Base-by-base conservation (phyloP, 2,113 vertebrate genomes). In the Notechis scutatus region DNA sequence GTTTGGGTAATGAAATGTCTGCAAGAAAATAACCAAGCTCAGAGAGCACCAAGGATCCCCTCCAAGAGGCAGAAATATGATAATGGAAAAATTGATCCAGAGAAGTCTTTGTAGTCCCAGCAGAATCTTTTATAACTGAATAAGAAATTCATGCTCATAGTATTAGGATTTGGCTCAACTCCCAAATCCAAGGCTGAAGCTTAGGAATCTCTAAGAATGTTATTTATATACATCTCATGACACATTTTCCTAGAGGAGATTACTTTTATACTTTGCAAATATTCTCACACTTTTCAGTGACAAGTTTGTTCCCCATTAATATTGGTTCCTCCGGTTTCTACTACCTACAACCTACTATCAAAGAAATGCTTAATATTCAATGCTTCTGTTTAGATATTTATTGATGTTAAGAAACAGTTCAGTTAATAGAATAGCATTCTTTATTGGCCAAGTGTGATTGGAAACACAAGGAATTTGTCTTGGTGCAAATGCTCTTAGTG, bases 21-120 rank as follows among this genome's bases (percentile, higher is more conserved):
- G 24, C 59, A 64, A 64, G 59, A 64, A 64, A 64, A 64, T 3
- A 64, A 12, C 59, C 59, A 64, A 64, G 59, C 10, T 12, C 59
- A 29, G 59, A 64, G 29, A 64, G 1, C 9, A 12, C 59, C 26
- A 64, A 64, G 26, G 24, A 29, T 26, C 24, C 20, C 9, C 24
- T 29, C 24, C 29, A 26, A 29, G 24, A 0, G 18, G 56, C 26
- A 2, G 1, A 91, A 57, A 54, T 91, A 56, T 91, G 23, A 88
- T 94, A 90, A 69, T 90, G 56, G 92, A 93, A 93, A 55, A 93
- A 45, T 89, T 96, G 94, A 50, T 93, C 90, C 14, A 20, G n/a
- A 24, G 92, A 81, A 1, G 0, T 57, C 50, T 14, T 90, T 90
- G 29, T 14, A 89, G 29, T 34, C 92, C 54, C 45, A 91, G 54